Conservation (phyloP, 2,888 invertebrate species). For the Macrosoma leucophasiata region DNA sequence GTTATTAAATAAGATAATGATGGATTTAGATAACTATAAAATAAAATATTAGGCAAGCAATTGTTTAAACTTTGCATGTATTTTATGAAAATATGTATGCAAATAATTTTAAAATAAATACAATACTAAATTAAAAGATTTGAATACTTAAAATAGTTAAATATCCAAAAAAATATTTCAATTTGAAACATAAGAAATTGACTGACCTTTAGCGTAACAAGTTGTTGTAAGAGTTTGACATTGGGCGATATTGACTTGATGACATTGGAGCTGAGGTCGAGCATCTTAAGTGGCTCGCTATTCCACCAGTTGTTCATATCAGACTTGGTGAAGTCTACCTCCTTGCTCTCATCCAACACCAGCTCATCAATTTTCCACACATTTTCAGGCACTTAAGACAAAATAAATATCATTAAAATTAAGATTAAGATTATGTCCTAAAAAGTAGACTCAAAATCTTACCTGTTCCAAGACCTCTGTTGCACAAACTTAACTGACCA, state of each 20-base stretch:
- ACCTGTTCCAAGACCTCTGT: conserved; percentile 84
- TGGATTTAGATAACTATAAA: no score
- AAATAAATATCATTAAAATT: conserved; percentile 12
- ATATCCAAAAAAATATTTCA: background rate
- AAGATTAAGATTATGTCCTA: background rate
- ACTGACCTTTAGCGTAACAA: conserved; percentile 82
- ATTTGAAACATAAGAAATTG: background rate
- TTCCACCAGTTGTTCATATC: conserved; percentile 88
- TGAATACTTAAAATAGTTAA: background rate
- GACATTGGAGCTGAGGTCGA: conserved; percentile 86
- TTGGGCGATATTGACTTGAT: conserved; percentile 78
- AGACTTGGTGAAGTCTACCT: conserved; percentile 75
- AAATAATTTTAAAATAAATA: no score
- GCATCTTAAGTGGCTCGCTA: conserved; percentile 82
- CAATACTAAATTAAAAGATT: no score
- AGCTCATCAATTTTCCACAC: conserved; percentile 84
- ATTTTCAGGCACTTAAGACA: conserved; percentile 82
- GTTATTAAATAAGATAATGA: no score
- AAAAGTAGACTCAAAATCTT: conserved; percentile 28
- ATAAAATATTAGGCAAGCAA: no score
- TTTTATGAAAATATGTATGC: no score
- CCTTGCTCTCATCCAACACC: conserved; percentile 76
- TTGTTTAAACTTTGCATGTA: no score
- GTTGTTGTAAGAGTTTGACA: conserved; percentile 79
- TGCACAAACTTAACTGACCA: conserved; percentile 87